phyloP scores from a whole-genome alignment of 2,797 vertebrate genomes.

The Rhincodon typus region DNA sequence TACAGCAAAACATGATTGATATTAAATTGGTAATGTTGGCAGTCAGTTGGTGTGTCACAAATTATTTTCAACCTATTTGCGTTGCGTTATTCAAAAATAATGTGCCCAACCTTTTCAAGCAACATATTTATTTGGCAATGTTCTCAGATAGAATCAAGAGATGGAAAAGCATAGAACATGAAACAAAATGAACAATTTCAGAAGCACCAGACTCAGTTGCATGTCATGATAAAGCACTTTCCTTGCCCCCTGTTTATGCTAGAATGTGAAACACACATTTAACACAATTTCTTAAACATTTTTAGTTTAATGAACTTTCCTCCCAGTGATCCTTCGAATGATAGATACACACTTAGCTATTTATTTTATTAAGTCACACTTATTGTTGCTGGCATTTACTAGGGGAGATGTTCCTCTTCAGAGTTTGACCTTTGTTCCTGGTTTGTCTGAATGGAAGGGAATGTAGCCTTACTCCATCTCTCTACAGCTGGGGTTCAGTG shows the following conservation, averaged over 20 bases:
- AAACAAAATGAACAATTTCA: not conserved
- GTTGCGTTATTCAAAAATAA: not conserved
- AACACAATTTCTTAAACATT: not conserved
- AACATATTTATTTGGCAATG: not conserved
- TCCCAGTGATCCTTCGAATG: not conserved
- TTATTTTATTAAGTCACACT: not conserved
- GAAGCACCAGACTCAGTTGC: not conserved
- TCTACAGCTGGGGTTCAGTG: not conserved
- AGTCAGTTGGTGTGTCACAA: not conserved
- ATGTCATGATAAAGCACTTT: not conserved
- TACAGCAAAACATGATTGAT: not conserved
- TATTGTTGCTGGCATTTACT: not conserved
- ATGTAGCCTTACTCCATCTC: not conserved
- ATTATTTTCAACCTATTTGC: not conserved
- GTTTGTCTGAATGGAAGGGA: not conserved
- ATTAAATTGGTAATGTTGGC: not conserved
- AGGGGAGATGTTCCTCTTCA: not conserved
- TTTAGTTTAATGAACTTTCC: not conserved
- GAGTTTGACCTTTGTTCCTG: not conserved
- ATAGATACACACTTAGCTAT: not conserved
- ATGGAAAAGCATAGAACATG: not conserved
- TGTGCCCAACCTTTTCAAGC: not conserved
- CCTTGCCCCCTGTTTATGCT: not conserved
- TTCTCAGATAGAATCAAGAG: not conserved
- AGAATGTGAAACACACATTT: not conserved